Evolutionary conservation across 2,113 vertebrate genomes (phyloP).

Genomic region (Gila orcuttii): DNA sequence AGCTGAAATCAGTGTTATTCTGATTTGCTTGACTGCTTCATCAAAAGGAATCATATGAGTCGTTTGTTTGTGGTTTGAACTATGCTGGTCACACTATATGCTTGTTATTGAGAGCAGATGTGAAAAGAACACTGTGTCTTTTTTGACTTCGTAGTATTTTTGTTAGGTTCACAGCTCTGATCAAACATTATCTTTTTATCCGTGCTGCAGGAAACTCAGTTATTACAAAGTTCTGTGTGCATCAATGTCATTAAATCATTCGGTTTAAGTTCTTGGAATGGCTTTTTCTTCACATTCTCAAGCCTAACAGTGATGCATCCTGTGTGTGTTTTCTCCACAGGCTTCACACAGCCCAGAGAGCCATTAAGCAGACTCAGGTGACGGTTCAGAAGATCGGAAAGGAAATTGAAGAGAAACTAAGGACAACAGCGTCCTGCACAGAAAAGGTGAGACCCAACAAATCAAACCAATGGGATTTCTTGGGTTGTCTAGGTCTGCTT

Average conservation of each 20-base stretch:
- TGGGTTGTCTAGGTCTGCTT: neutral
- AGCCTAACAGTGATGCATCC: neutral
- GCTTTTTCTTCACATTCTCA: neutral
- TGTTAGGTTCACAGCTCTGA: neutral
- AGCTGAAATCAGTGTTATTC: conserved; percentile 14
- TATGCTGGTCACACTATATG: neutral
- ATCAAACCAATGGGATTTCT: neutral
- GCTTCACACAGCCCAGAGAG: conserved; percentile 95
- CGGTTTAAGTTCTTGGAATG: neutral
- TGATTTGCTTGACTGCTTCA: neutral
- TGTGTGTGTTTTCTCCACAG: conserved; percentile 70
- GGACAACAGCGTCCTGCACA: conserved; percentile 87
- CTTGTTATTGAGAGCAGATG: neutral
- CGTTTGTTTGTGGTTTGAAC: neutral
- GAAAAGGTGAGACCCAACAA: conserved; percentile 82
- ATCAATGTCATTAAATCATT: conserved; percentile 4
- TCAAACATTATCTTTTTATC: neutral
- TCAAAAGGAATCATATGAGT: neutral
- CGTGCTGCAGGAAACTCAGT: neutral
- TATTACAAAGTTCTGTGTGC: neutral
- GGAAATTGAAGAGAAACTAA: conserved; percentile 97
- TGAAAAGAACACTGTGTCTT: neutral
- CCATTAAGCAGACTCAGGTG: conserved; percentile 99
- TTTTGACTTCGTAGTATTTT: conserved; percentile 10
- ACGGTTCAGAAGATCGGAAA: conserved; percentile 97